phyloP scores from a whole-genome alignment of 1,140 invertebrate species.

The Cecropterus lyciades region DNA sequence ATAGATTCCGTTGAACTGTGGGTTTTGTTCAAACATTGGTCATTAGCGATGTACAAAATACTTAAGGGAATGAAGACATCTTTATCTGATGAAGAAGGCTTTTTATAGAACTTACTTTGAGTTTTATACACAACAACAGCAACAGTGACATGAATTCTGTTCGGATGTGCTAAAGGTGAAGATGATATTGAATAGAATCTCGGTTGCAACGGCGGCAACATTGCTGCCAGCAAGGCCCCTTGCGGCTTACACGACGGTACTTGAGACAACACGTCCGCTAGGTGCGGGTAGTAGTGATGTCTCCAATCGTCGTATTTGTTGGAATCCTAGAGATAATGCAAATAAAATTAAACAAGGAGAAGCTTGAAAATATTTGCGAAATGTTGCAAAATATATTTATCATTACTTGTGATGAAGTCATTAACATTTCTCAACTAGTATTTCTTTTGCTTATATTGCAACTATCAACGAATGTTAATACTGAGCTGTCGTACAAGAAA shows the following conservation, averaged over 20 bases:
- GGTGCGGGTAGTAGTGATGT: slow-evolving; percentile 92
- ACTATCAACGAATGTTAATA: too few species aligned
- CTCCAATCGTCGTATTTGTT: slow-evolving; percentile 97
- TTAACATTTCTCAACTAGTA: too few species aligned
- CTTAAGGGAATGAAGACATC: too few species aligned
- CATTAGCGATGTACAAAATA: too few species aligned
- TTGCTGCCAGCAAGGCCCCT: slow-evolving; percentile 92
- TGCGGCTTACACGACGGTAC: slow-evolving; percentile 94
- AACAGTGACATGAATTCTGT: slow-evolving; percentile 96
- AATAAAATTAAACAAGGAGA: slow-evolving; percentile 6
- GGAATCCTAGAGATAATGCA: slow-evolving; percentile 87
- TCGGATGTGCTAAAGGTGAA: slow-evolving; percentile 89
- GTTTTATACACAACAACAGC: slow-evolving; percentile 95
- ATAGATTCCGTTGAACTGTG: too few species aligned
- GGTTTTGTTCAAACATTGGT: too few species aligned
- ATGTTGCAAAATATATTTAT: too few species aligned
- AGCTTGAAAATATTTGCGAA: too few species aligned
- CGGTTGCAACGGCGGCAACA: slow-evolving; percentile 94
- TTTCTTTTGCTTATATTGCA: too few species aligned
- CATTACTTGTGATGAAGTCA: too few species aligned
- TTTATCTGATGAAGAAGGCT: too few species aligned
- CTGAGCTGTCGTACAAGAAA: too few species aligned
- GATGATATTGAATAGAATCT: slow-evolving; percentile 98
- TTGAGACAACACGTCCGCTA: slow-evolving; percentile 94
- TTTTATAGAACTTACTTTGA: slow-evolving; percentile 85